Evolutionary conservation across 2,113 vertebrate genomes (phyloP), one percentile per base, ranked within the genome.

Genomic region (Sturnus vulgaris): DNA sequence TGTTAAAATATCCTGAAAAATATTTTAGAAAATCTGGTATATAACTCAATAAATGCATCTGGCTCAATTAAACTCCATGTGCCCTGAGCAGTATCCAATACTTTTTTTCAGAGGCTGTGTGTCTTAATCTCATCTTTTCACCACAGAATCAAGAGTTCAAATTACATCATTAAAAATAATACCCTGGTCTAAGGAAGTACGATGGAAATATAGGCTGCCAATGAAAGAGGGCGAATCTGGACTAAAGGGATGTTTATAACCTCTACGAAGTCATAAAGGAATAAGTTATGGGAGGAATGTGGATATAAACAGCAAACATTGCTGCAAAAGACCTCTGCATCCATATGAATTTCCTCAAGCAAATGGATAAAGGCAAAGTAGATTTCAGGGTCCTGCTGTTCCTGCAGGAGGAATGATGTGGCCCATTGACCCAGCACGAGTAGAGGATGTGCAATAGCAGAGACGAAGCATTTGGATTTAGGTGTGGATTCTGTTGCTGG

Each of bases 111-210:
- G 85, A 94, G 82, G 86, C 71, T 46, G 79, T 40, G 39, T 72
- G 52, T 89, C 90, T 96, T 96, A 91, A 92, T 88, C 68, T 92
- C 60, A 83, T 89, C 86, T 95, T 92, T 91, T 85, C 71, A 79
- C 11, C 35, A 49, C 71, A 90, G 81, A 96, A 96, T 77, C 53
- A 52, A 53, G 69, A 96, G 82, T 96, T 97, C 93, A 92, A 82
- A 94, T 88, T 78, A 84, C 93, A 93, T 71, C 78, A 82, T 86
- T 86, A 73, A 93, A 95, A 91, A 86, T 93, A 95, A 94, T 89
- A 86, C 52, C 49, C 78, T 64, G 65, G 33, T 93, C 91, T 50
- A 71, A 3, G 3, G 80, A 94, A 59, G 35, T 39, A 84, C 37
- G 57, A 27, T 30, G 68, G 86, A 59, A 73, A 88, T 59, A 88